phyloP scores from a whole-genome alignment of 1,140 invertebrate species.

The Zaprionus inermis region DNA sequence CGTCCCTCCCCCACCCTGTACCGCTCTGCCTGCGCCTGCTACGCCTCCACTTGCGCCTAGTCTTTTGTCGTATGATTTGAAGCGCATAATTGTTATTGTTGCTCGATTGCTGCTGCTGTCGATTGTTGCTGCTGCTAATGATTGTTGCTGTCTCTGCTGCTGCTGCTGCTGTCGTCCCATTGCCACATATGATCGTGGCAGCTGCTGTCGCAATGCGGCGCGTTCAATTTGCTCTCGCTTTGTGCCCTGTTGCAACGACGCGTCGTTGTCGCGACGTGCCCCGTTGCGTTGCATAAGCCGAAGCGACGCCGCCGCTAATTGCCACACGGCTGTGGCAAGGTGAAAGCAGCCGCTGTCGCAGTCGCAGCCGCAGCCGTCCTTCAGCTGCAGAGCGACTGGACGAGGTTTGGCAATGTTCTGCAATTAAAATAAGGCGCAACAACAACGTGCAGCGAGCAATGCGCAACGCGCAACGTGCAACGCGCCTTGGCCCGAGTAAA shows the following conservation, averaged over 20 bases:
- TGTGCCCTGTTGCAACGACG: background rate
- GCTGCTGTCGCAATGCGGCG: slow-evolving; percentile 20
- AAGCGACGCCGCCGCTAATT: slow-evolving; percentile 35
- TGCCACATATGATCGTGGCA: slow-evolving; percentile 56
- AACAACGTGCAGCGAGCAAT: slow-evolving; percentile 37
- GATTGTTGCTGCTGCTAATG: slow-evolving; percentile 8
- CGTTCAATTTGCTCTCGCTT: slow-evolving; percentile 6
- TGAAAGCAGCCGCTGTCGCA: slow-evolving; percentile 51
- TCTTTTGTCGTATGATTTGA: slow-evolving; percentile 58
- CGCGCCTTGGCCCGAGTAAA: slow-evolving; percentile 21
- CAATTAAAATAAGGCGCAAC: slow-evolving; percentile 77
- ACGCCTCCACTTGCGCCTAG: background rate
- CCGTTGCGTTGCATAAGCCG: slow-evolving; percentile 45
- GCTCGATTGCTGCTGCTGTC: slow-evolving; percentile 27
- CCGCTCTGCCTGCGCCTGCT: background rate
- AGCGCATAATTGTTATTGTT: slow-evolving; percentile 62
- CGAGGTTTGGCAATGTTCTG: slow-evolving; percentile 58
- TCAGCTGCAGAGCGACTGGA: background rate
- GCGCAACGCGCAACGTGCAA: background rate
- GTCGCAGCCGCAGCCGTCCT: slow-evolving; percentile 18
- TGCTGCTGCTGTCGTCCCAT: slow-evolving; percentile 43
- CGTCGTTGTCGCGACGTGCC: background rate
- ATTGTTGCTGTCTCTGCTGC: slow-evolving; percentile 21
- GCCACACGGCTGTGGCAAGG: slow-evolving; percentile 41
- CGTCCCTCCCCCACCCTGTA: background rate